phyloP scores from a whole-genome alignment of 2,797 vertebrate genomes.

The Morus bassanus region DNA sequence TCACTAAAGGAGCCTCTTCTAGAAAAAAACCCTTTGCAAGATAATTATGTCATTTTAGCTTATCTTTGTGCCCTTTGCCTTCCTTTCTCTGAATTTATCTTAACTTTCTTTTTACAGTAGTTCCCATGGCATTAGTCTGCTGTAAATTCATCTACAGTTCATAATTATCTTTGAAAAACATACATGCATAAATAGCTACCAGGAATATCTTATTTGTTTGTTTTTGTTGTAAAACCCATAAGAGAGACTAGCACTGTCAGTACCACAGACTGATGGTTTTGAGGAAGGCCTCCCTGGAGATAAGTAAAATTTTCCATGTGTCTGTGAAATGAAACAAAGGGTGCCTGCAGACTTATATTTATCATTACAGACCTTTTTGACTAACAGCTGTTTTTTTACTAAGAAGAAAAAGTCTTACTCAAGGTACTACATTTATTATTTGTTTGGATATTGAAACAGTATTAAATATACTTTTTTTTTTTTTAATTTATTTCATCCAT shows the following conservation, averaged over 20 bases:
- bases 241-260: not conserved
- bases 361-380: not conserved
- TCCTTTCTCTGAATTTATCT: slow-evolving; percentile 51
- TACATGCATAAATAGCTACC: not conserved
- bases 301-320: slow-evolving; percentile 44
- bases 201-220: slow-evolving; percentile 18
- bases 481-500: not conserved
- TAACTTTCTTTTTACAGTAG: not conserved
- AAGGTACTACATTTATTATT: not conserved
- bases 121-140: not conserved
- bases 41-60: not conserved
- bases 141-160: not conserved
- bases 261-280: not conserved
- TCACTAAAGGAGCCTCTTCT: not conserved
- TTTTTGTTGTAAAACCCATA: not conserved
- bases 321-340: not conserved
- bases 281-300: slow-evolving; percentile 16
- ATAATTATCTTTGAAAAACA: slow-evolving; percentile 56
- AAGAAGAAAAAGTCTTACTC: not conserved
- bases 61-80: slow-evolving; percentile 31
- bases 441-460: not conserved
- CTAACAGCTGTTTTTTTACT: not conserved
- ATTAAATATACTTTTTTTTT: not conserved
- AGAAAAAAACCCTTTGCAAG: not conserved
- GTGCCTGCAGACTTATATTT: not conserved